These are phyloP conservation scores for Eumerus sabulonum DNA, from an alignment of 2,888 invertebrate species.

Conservation along the genomic window DNA sequence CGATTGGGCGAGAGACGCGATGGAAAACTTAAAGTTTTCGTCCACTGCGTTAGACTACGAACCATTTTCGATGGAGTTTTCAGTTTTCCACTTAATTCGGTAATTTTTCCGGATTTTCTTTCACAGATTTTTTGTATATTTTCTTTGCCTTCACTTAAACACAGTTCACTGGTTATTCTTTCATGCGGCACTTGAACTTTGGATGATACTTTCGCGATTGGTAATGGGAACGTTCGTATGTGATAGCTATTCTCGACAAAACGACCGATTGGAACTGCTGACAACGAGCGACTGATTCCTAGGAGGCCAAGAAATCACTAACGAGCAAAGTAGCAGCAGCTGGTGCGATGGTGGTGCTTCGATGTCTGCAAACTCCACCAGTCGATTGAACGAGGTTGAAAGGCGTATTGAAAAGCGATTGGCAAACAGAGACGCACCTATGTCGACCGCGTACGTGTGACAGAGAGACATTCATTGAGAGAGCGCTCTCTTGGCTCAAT, in stretches of 20 bases:
- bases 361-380: constrained; percentile 28
- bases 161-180: constrained; percentile 65
- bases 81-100: constrained; percentile 59
- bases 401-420: constrained; percentile 38
- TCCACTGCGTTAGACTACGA: constrained; percentile 93
- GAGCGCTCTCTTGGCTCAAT: constrained; percentile 17
- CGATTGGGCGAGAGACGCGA: constrained; percentile 91
- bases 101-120: constrained; percentile 52
- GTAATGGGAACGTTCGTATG: not conserved
- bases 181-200: not conserved
- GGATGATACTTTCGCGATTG: constrained; percentile 34
- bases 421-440: constrained; percentile 36
- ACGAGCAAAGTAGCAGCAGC: constrained; percentile 10
- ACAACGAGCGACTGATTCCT: constrained; percentile 60
- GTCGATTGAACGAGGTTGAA: constrained; percentile 55
- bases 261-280: constrained; percentile 48
- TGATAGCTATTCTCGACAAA: not conserved
- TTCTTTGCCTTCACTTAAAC: constrained; percentile 50
- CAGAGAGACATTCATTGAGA: constrained; percentile 22
- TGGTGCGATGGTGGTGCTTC: constrained; percentile 9
- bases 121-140: too few species aligned
- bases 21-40: constrained; percentile 93
- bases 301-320: constrained; percentile 19
- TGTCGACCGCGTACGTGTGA: constrained; percentile 28
- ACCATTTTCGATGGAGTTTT: constrained; percentile 82